A percentile compares a stretch with the other conserved stretches of the same genome.
phyloP scores from a whole-genome alignment of 1,140 invertebrate species.

The Ceratina japonica region DNA sequence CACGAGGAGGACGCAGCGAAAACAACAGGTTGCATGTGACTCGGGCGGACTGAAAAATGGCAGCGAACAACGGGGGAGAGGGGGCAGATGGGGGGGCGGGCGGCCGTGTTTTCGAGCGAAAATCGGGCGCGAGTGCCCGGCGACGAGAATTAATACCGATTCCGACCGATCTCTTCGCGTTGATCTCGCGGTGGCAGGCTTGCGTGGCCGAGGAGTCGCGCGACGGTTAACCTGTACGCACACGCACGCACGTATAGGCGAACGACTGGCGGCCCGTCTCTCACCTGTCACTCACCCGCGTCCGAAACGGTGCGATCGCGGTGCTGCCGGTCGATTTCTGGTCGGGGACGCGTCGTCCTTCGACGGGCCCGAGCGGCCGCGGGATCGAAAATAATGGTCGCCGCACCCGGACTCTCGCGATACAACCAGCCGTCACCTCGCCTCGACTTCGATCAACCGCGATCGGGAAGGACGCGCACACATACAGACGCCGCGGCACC shows the following conservation, averaged over 20 bases:
- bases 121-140: background rate
- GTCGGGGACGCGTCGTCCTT: too few species aligned
- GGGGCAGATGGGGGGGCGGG: too few species aligned
- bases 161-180: too few species aligned
- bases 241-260: background rate
- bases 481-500: background rate
- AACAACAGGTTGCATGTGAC: constrained; percentile 72
- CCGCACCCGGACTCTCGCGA: constrained; percentile 38
- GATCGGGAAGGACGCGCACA: constrained; percentile 20
- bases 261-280: background rate
- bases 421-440: constrained; percentile 36
- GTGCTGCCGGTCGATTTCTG: too few species aligned
- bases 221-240: background rate
- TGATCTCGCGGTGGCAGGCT: too few species aligned
- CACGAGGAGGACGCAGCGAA: constrained; percentile 61
- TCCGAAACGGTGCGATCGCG: too few species aligned
- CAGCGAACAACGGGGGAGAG: constrained; percentile 11
- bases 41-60: constrained; percentile 56
- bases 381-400: background rate
- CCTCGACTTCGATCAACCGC: too few species aligned
- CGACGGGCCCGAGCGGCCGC: too few species aligned
- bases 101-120: background rate
- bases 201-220: background rate
- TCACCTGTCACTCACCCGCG: background rate
- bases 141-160: too few species aligned